phyloP scores from a whole-genome alignment of 2,888 invertebrate species.

The Pheosia gnoma region DNA sequence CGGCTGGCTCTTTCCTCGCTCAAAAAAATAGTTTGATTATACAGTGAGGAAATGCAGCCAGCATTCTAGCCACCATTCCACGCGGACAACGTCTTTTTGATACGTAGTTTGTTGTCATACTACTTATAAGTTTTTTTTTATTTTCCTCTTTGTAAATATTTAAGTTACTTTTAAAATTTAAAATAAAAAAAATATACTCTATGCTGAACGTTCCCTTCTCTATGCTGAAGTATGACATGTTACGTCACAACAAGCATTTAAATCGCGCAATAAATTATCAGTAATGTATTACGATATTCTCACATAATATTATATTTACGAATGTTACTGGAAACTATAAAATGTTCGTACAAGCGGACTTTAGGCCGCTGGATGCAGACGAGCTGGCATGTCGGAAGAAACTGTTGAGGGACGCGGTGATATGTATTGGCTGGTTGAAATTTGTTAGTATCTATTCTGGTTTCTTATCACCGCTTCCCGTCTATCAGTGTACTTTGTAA shows the following conservation, averaged over 20 bases:
- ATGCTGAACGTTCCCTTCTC: background rate
- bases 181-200: too few relatives aligned
- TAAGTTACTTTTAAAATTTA: too few relatives aligned
- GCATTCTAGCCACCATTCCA: too few relatives aligned
- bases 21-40: too few relatives aligned
- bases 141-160: too few relatives aligned
- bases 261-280: background rate
- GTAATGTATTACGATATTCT: background rate
- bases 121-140: too few relatives aligned
- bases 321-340: background rate
- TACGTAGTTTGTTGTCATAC: too few relatives aligned
- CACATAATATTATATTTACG: background rate
- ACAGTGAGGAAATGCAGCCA: too few relatives aligned
- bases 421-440: slow-evolving; percentile 63
- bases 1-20: too few relatives aligned
- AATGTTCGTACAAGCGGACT: slow-evolving; percentile 35
- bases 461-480: too few relatives aligned
- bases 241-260: background rate
- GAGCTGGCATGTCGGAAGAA: slow-evolving; percentile 38
- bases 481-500: too few relatives aligned
- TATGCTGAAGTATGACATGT: background rate
- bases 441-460: slow-evolving; percentile 42
- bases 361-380: slow-evolving; percentile 33
- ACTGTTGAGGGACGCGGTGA: slow-evolving; percentile 51
- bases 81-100: too few relatives aligned